Evolutionary conservation across 2,888 invertebrate species (phyloP).

Genomic region (Brenthis ino): DNA sequence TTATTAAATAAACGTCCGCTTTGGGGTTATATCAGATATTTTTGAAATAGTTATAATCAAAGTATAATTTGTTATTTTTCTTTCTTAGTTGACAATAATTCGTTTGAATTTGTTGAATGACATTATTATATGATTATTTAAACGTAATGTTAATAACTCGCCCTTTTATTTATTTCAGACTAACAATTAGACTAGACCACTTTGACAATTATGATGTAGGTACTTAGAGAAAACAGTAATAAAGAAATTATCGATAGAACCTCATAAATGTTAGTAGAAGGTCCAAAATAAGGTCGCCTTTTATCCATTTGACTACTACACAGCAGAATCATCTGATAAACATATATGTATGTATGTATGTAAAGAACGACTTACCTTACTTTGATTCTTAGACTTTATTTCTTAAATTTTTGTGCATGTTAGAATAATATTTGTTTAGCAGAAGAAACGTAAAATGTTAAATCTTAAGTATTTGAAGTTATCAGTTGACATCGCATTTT

Average conservation of each 20-base stretch:
- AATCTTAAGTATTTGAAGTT: slow-evolving; percentile 1
- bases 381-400: neutral
- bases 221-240: neutral
- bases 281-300: too few species aligned
- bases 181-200: too few species aligned
- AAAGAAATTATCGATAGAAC: slow-evolving; percentile 1
- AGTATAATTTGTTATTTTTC: too few species aligned
- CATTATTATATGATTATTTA: too few species aligned
- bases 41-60: neutral
- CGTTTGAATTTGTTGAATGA: too few species aligned
- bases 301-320: too few species aligned
- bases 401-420: slow-evolving; percentile 23
- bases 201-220: neutral
- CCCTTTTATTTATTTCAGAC: too few species aligned
- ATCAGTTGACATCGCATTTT: slow-evolving; percentile 15
- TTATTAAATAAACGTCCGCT: neutral
- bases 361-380: too few species aligned
- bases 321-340: too few species aligned
- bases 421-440: slow-evolving; percentile 29
- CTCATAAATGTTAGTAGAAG: neutral
- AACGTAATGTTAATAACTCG: too few species aligned
- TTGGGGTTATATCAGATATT: slow-evolving; percentile 5
- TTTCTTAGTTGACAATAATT: too few species aligned
- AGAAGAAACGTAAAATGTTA: slow-evolving; percentile 1
- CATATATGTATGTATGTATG: too few species aligned